Percentiles rank a stretch among this genome's conserved stretches.
Conservation (phyloP, 2,113 vertebrate genomes). For the Ochotona princeps region DNA sequence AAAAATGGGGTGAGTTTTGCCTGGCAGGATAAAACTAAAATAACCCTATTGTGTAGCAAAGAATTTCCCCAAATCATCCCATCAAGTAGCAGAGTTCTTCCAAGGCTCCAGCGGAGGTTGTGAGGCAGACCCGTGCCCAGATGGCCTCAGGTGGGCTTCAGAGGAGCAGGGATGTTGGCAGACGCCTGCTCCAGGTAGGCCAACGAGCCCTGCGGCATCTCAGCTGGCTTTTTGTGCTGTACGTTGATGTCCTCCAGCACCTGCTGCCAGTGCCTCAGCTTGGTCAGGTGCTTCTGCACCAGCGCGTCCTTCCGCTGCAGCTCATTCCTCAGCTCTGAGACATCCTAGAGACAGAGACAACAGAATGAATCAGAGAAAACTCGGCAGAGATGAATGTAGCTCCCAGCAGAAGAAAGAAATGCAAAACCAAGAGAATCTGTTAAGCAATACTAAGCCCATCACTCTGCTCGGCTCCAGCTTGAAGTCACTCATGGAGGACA, state of each 20-base stretch:
- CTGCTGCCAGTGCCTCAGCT: slow-evolving; percentile 97
- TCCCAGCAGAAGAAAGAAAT: not conserved
- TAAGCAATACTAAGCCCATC: not conserved
- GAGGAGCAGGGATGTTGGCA: slow-evolving; percentile 89
- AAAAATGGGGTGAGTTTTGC: not conserved
- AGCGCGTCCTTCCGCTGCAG: slow-evolving; percentile 95
- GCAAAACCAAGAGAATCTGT: not conserved
- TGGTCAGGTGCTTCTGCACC: slow-evolving; percentile 96
- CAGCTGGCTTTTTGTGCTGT: slow-evolving; percentile 94
- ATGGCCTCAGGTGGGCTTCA: slow-evolving; percentile 85
- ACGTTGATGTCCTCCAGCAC: slow-evolving; percentile 95
- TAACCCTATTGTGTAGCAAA: not conserved
- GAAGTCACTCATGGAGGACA: not conserved
- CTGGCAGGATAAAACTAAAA: not conserved
- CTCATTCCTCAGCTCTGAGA: slow-evolving; percentile 95
- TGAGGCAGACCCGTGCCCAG: not conserved
- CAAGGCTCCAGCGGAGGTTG: not conserved
- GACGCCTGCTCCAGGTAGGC: slow-evolving; percentile 93
- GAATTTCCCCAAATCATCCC: too few relatives aligned
- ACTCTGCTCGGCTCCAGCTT: not conserved
- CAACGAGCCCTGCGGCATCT: slow-evolving; percentile 94
- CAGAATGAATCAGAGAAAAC: not conserved
- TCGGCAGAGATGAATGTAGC: not conserved
- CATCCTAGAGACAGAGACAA: slow-evolving; percentile 85
- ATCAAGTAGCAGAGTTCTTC: not conserved